Conservation (phyloP, 2,113 vertebrate species). For the Bos javanicus region DNA sequence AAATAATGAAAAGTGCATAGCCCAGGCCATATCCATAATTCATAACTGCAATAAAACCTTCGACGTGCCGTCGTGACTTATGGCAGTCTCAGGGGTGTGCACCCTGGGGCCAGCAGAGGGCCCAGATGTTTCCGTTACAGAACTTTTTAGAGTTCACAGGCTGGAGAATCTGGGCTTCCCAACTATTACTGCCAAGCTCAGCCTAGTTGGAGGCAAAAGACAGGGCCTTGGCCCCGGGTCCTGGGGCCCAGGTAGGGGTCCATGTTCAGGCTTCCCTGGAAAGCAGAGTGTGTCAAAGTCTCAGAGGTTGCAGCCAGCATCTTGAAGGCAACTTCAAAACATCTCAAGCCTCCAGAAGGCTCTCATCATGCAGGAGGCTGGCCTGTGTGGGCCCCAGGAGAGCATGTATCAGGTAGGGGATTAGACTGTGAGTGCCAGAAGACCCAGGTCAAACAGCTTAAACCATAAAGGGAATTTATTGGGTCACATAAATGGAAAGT, state of each 20-base stretch:
- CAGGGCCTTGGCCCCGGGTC: conserved; percentile 1
- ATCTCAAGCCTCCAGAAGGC: not conserved
- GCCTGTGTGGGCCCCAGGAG: not conserved
- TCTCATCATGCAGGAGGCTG: not conserved
- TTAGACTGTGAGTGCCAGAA: not conserved
- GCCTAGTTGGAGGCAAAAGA: not conserved
- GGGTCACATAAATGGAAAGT: not conserved
- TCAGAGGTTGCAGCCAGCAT: not conserved
- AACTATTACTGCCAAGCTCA: not conserved
- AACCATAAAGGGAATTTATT: not conserved
- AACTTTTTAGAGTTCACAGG: conserved; percentile 53
- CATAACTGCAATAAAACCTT: conserved; percentile 78
- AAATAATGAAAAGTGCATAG: conserved; percentile 73
- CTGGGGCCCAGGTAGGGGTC: not conserved
- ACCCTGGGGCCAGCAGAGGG: conserved; percentile 58
- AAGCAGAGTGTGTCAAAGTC: not conserved
- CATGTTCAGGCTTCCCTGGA: not conserved
- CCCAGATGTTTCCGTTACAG: conserved; percentile 81
- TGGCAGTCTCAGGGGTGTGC: conserved; percentile 32
- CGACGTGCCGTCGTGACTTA: conserved; percentile 71
- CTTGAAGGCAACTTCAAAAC: not conserved
- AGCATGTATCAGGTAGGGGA: too few relatives aligned
- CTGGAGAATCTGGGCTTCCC: conserved; percentile 52
- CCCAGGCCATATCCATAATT: conserved; percentile 75
- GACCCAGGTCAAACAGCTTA: not conserved